Percentiles rank a stretch among this genome's conserved stretches.
These are phyloP conservation scores for Acanthornis magna DNA, from an alignment of 2,797 vertebrate species.

Conservation along the genomic window DNA sequence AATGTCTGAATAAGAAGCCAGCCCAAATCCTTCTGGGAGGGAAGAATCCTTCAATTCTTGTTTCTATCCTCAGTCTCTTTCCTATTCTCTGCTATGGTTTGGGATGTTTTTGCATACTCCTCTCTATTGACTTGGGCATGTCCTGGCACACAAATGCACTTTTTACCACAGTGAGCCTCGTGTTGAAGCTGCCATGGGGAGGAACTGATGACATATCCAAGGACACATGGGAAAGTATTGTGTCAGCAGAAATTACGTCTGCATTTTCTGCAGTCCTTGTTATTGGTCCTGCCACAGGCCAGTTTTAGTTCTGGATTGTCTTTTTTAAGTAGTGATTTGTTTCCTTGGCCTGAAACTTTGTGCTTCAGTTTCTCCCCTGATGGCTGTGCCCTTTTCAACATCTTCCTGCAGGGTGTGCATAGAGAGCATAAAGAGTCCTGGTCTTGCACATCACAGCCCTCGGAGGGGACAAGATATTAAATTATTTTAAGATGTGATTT, in stretches of 20 bases:
- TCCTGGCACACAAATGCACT: background rate
- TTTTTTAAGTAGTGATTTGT: background rate
- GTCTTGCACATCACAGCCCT: background rate
- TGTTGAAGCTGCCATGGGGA: background rate
- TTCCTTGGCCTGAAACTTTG: background rate
- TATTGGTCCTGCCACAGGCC: background rate
- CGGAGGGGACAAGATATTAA: background rate
- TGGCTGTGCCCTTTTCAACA: background rate
- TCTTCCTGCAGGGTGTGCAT: background rate
- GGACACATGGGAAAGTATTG: background rate
- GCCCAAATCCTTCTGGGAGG: background rate
- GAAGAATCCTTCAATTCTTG: background rate
- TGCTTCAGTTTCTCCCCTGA: background rate
- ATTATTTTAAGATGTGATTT: background rate
- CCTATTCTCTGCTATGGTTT: background rate
- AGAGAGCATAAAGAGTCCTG: background rate
- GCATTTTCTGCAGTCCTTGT: background rate
- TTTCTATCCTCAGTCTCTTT: background rate
- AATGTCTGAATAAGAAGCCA: background rate
- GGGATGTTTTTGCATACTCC: background rate
- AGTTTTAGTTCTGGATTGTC: background rate
- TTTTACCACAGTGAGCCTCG: background rate
- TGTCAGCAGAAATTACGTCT: background rate
- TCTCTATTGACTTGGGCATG: background rate
- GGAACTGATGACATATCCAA: background rate